These are phyloP conservation scores for Eristalis tenax DNA, from an alignment of 2,888 invertebrate species.

Conservation along the genomic window DNA sequence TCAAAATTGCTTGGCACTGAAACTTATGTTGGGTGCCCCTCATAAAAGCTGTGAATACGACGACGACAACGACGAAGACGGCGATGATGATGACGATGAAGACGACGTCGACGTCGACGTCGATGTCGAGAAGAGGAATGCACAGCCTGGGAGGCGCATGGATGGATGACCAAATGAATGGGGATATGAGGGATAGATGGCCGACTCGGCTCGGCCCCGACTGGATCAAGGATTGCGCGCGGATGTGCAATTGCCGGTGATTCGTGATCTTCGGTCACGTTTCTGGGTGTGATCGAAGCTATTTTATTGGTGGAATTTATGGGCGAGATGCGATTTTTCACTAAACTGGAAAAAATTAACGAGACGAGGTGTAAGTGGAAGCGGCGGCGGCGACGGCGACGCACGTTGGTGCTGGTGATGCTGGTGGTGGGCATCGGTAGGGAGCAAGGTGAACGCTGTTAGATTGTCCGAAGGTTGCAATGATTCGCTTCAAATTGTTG, in stretches of 20 bases:
- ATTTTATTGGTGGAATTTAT: constrained; percentile 79
- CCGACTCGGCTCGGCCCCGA: constrained; percentile 7
- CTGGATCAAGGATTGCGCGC: constrained; percentile 59
- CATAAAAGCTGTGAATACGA: constrained; percentile 67
- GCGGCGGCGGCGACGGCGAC: background rate
- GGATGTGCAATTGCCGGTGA: constrained; percentile 57
- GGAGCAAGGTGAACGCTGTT: constrained; percentile 13
- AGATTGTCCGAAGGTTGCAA: constrained; percentile 20
- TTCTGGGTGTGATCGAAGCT: constrained; percentile 79
- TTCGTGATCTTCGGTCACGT: constrained; percentile 78
- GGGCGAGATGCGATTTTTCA: constrained; percentile 72
- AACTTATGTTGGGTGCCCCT: constrained; percentile 22
- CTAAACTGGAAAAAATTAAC: constrained; percentile 69
- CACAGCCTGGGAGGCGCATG: constrained; percentile 64
- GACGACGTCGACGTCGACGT: background rate
- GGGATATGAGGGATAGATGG: constrained; percentile 39
- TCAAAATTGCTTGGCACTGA: constrained; percentile 52
- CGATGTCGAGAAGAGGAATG: background rate
- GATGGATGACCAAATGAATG: constrained; percentile 34
- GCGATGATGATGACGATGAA: background rate
- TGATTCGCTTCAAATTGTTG: constrained; percentile 11
- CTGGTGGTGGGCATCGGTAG: background rate
- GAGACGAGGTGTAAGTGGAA: constrained; percentile 41
- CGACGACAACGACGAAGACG: background rate
- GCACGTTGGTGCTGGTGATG: background rate